Conservation (phyloP, 2,888 invertebrate species). For the Meiosimyza platycephala region DNA sequence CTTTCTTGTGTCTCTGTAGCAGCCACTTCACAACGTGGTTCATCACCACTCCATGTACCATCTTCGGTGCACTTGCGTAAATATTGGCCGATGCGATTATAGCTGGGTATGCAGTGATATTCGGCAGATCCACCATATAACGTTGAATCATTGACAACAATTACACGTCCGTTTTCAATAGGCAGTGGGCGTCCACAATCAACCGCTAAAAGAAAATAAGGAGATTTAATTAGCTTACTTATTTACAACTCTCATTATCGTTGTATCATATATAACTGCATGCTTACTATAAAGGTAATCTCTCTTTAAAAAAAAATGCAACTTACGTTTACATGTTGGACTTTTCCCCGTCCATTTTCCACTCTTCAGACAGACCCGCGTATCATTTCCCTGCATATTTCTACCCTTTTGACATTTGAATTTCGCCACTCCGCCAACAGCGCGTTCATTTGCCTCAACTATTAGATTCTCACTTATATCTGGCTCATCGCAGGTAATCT, state of each 20-base stretch:
- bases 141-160: slow-evolving; percentile 86
- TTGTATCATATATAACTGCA: no score
- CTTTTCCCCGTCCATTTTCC: slow-evolving; percentile 86
- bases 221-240: slow-evolving; percentile 6
- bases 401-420: slow-evolving; percentile 88
- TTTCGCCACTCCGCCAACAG: slow-evolving; percentile 83
- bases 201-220: slow-evolving; percentile 73
- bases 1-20: slow-evolving; percentile 78
- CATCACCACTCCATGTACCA: slow-evolving; percentile 88
- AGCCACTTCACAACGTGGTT: slow-evolving; percentile 82
- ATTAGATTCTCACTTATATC: slow-evolving; percentile 70
- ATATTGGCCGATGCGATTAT: slow-evolving; percentile 83
- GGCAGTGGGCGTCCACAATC: slow-evolving; percentile 84
- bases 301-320: background rate
- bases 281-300: background rate
- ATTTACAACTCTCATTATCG: no score
- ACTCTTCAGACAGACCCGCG: slow-evolving; percentile 78
- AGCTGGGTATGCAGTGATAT: slow-evolving; percentile 89
- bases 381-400: slow-evolving; percentile 81
- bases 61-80: slow-evolving; percentile 85
- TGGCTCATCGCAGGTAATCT: slow-evolving; percentile 84
- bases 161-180: slow-evolving; percentile 87
- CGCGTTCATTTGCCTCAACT: slow-evolving; percentile 74
- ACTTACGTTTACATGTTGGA: slow-evolving; percentile 84
- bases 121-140: slow-evolving; percentile 87